Percentiles rank a stretch among this genome's conserved stretches.
Evolutionary conservation across 2,113 vertebrate species (phyloP).

Genomic region (Psettodes erumei): DNA sequence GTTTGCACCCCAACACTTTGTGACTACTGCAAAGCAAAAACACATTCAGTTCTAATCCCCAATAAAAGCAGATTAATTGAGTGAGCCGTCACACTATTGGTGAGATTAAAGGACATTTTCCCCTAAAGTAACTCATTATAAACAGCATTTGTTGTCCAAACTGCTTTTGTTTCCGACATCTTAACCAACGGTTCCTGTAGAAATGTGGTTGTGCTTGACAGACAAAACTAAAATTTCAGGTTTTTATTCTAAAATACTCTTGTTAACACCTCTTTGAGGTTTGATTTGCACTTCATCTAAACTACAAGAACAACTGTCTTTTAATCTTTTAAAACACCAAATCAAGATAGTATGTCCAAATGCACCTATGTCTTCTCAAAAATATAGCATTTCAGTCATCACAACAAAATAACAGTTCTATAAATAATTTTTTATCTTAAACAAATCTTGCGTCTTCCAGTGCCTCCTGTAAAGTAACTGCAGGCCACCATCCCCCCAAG

Average conservation of each 20-base stretch:
- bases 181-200: constrained; percentile 73
- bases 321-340: constrained; percentile 85
- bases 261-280: constrained; percentile 82
- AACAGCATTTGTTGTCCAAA: constrained; percentile 69
- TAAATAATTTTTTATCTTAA: constrained; percentile 79
- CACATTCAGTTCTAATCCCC: constrained; percentile 73
- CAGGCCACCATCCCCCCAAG: constrained; percentile 40
- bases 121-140: constrained; percentile 72
- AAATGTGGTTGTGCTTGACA: constrained; percentile 92
- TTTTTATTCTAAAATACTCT: constrained; percentile 83
- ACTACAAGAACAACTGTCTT: constrained; percentile 82
- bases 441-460: constrained; percentile 69
- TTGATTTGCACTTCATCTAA: constrained; percentile 81
- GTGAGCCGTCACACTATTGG: constrained; percentile 69
- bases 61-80: constrained; percentile 73
- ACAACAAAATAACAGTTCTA: constrained; percentile 88
- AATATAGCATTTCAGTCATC: constrained; percentile 94
- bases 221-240: constrained; percentile 85
- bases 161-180: constrained; percentile 65
- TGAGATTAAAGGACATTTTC: constrained; percentile 69
- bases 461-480: constrained; percentile 55
- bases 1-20: constrained; percentile 67
- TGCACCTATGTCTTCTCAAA: constrained; percentile 87
- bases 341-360: constrained; percentile 86
- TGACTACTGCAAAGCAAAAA: constrained; percentile 80